Base-by-base conservation (phyloP, 2,797 vertebrate species). In the Pterois miles region DNA sequence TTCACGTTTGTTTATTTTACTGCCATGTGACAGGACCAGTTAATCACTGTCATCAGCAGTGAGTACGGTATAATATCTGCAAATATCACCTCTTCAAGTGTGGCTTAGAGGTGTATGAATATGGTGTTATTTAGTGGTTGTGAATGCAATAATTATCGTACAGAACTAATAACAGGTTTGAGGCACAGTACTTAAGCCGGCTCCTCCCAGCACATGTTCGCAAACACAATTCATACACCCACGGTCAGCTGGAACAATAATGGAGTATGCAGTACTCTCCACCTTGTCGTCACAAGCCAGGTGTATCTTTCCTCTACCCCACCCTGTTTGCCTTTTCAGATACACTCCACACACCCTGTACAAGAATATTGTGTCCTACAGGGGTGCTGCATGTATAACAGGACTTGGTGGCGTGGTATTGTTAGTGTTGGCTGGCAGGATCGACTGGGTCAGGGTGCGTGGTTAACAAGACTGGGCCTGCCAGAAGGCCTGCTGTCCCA, bases 121-220 rank as follows among this genome's bases (percentile, higher is more conserved):
- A 86, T 11, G 23, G 46, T 89, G 80, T 74, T 82, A 83, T 87
- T 89, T 86, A 74, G 89, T 43, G 86, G 91, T 84, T 52, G 65
- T 68, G 73, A 79, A 81, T 82, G 68, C 79, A 79, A 75, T 88
- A 83, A 93, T 93, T 89, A 84, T 74, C 1, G 14, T 65, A 71
- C 64, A 75, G 70, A 38, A 62, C 76, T 90, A 93, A 94, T 91
- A 82, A 91, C 83, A 89, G 84, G 82, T 75, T 85, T 6, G 69
- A 68, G 65, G 65, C 64, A 43, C 74, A 14, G 64, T 43, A 48
- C 81, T 84, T 90, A 89, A 87, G 72, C 76, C 84, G 71, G 76
- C 82, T 87, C 87, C 88, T 86, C 90, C 88, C 87, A 76, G 86
- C 82, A 85, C 79, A 81, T 89, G 86, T 86, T 89, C 82, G 76